These are phyloP conservation scores for Sebastes steindachneri DNA, from an alignment of 2,797 vertebrate species.

Conservation along the genomic window DNA sequence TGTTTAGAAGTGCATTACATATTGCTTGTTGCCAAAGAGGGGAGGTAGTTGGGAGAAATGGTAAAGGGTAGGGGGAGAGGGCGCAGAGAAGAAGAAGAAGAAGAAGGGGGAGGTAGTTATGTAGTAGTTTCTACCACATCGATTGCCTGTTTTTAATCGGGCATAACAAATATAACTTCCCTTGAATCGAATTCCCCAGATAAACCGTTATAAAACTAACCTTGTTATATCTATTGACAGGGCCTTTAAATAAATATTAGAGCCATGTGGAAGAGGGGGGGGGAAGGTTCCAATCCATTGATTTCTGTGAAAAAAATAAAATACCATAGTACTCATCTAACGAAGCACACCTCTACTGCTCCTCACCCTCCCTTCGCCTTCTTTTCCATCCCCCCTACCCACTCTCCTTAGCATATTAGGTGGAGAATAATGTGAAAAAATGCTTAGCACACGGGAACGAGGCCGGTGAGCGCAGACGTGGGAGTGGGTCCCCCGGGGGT, in stretches of 20 bases:
- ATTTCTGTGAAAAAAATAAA: constrained; percentile 87
- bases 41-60: constrained; percentile 36
- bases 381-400: constrained; percentile 51
- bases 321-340: constrained; percentile 80
- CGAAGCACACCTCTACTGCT: constrained; percentile 68
- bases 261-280: constrained; percentile 80
- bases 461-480: constrained; percentile 83
- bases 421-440: constrained; percentile 94
- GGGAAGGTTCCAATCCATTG: constrained; percentile 89
- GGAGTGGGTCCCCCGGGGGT: constrained; percentile 85
- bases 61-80: constrained; percentile 4
- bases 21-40: constrained; percentile 44
- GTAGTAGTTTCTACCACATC: constrained; percentile 63
- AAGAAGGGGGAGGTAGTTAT: constrained; percentile 31
- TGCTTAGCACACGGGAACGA: constrained; percentile 91
- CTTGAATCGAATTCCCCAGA: constrained; percentile 88
- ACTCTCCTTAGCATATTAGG: constrained; percentile 90
- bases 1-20: constrained; percentile 57
- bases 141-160: constrained; percentile 87
- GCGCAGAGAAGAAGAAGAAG: neutral
- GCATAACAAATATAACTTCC: constrained; percentile 90
- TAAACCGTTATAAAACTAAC: constrained; percentile 92
- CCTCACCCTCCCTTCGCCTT: constrained; percentile 46
- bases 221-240: constrained; percentile 96
- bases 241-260: constrained; percentile 95